Percentiles rank a stretch among this genome's conserved stretches.
These are phyloP conservation scores for Minunthozetes semirufus DNA, from an alignment of 2,888 invertebrate genomes.

Conservation along the genomic window DNA sequence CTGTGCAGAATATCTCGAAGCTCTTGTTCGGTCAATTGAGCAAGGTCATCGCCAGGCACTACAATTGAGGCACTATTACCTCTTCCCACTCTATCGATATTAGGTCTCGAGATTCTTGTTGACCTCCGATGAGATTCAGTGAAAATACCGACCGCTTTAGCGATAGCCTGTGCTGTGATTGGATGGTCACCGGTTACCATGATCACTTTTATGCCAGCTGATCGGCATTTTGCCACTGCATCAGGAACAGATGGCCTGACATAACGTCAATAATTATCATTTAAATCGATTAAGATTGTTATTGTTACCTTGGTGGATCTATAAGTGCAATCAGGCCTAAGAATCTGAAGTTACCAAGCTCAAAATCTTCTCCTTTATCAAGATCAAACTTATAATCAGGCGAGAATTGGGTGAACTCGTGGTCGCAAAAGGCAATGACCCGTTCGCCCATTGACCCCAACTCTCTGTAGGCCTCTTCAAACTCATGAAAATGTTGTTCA, in stretches of 20 bases:
- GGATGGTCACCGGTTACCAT: conserved; percentile 49
- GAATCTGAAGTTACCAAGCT: conserved; percentile 45
- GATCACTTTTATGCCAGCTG: conserved; percentile 50
- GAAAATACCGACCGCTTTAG: conserved; percentile 52
- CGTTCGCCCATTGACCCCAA: conserved; percentile 77
- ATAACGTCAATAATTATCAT: too few species aligned
- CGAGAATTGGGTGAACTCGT: conserved; percentile 43
- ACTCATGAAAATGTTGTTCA: conserved; percentile 53
- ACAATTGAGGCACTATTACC: conserved; percentile 32
- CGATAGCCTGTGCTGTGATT: conserved; percentile 45
- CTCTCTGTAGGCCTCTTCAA: conserved; percentile 63
- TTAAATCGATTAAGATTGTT: too few species aligned
- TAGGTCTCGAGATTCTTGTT: background rate
- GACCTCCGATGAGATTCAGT: conserved; percentile 44
- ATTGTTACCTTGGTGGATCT: conserved; percentile 45
- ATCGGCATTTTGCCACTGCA: conserved; percentile 48
- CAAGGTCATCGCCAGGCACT: conserved; percentile 30
- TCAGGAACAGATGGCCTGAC: conserved; percentile 48
- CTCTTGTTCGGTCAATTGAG: background rate
- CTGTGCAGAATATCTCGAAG: conserved; percentile 18
- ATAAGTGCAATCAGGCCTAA: conserved; percentile 48
- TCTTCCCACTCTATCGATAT: conserved; percentile 3
- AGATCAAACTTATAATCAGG: conserved; percentile 44
- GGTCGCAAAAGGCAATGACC: conserved; percentile 52
- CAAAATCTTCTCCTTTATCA: conserved; percentile 47